These are phyloP conservation scores for Cantharis nigra DNA, from an alignment of 2,888 invertebrate species.

Conservation along the genomic window DNA sequence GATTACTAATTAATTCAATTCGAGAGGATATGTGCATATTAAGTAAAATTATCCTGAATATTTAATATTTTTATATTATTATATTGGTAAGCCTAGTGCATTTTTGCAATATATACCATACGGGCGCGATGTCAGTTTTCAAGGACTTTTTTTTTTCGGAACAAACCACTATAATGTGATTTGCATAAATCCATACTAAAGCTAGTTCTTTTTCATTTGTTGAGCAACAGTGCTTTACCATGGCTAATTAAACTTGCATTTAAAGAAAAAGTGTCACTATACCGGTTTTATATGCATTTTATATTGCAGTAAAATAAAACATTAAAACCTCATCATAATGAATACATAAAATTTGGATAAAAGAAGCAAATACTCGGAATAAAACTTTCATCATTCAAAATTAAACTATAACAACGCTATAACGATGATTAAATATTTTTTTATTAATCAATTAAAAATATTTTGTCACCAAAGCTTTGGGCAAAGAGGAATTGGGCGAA, in stretches of 20 bases:
- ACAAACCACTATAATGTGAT: not conserved
- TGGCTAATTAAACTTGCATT: not conserved
- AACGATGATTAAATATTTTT: too few relatives aligned
- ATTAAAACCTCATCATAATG: not conserved
- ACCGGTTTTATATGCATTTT: not conserved
- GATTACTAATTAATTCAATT: not conserved
- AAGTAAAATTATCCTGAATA: not conserved
- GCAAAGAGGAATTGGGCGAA: too few relatives aligned
- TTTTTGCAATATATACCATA: not conserved
- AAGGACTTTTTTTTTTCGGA: not conserved
- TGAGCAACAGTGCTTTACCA: not conserved
- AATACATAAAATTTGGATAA: too few relatives aligned
- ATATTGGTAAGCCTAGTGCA: not conserved
- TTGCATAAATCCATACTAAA: not conserved
- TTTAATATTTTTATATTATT: not conserved
- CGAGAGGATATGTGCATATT: not conserved
- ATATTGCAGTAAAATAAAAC: not conserved
- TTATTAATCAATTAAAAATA: not conserved
- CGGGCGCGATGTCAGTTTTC: not conserved
- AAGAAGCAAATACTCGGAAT: too few relatives aligned
- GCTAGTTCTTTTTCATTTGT: not conserved
- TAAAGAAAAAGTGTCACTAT: not conserved
- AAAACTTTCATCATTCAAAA: too few relatives aligned
- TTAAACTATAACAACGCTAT: too few relatives aligned
- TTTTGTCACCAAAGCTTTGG: too few relatives aligned